Evolutionary conservation across 2,797 vertebrate genomes (phyloP), one percentile per base, ranked within the genome.

Genomic region (Acanthurus leucopareius): DNA sequence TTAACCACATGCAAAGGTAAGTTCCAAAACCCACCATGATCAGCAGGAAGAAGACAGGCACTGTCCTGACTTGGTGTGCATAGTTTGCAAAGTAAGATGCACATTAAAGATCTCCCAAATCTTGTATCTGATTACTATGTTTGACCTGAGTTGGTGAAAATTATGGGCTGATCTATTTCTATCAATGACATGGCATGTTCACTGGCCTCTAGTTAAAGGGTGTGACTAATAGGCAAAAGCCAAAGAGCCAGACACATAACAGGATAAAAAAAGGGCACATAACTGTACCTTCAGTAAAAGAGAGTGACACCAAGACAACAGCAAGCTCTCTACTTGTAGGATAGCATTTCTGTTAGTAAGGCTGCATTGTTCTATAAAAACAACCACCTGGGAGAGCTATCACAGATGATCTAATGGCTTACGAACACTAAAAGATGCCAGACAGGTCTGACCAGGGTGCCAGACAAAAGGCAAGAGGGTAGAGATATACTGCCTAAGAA

Each of bases 121-220:
- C 28, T 57, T 49, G 20, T 35, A 53, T 71, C 52, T 17, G 57
- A 88, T 76, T 47, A 79, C 47, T 83, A 14, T 32, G 61, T 84
- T 73, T 85, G 81, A 90, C 92, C 93, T 94, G 92, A 94, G 89
- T 80, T 72, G 86, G 80, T 79, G 70, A 17, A 77, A 77, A 17
- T 56, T 88, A 93, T 91, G 92, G 40, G 92, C 92, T 90, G 85
- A 79, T 80, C 71, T 49, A 71, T 78, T 87, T 85, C 85, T 82
- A 72, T 76, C 59, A 45, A 56, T 75, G 42, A 87, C 86, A 80
- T 52, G 47, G 47, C 54, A 47, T 70, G 75, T 86, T 85, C 84
- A 82, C 79, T 88, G 81, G 80, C 84, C 74, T 86, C 32, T 35
- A 47, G 47, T 88, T 92, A 85, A 93, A 89, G 82, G 84, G 82